Evolutionary conservation across 2,797 vertebrate genomes (phyloP), one percentile per base, ranked within the genome.

Genomic region (Ibycter americanus): DNA sequence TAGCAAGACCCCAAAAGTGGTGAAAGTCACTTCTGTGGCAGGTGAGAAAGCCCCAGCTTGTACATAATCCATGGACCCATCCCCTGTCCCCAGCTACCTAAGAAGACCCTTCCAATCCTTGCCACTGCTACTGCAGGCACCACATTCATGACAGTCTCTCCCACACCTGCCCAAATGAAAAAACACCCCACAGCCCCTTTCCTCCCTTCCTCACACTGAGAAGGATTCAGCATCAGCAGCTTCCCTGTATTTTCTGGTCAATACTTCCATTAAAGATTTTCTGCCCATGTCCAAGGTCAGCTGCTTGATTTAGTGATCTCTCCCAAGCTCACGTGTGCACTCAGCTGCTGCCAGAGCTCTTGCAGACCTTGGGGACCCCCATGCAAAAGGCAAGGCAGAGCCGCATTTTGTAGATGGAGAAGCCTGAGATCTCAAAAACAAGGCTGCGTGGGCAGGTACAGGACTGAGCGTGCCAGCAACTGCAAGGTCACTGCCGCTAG

Each of bases 391-490:
- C 11, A 26, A 34, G 9, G 44, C 51, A 55, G 76, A 47, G 52
- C 56, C 36, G 81, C 22, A 2, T 26, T 68, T 22, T 52, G 26
- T 15, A 10, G 8, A 11, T 15, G 55, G 6, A 58, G 31, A 78
- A 61, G 19, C 2, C 9, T 2, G 44, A 68, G 49, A 17, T 42
- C 40, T 79, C 38, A 52, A 40, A 46, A 72, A 11, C 6, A 20
- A 58, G 42, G 52, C 83, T 82, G 85, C 0, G 1, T 0, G 4
- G 49, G 55, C 72, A 68, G 56, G 19, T 32, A 16, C 2, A 3
- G 79, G 36, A 38, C 27, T 0, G 7, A 73, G 49, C 3, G 1
- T n/a, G 46, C 70, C 2, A 1, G 13, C 7, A 3, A 3, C 78
- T 20, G 59, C 80, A 21, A 71, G 74, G 74, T 66, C 76, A 15